A percentile compares a stretch with the other conserved stretches of the same genome.
Conservation (phyloP, 1,140 invertebrate species). For the Aphidius ervi region DNA sequence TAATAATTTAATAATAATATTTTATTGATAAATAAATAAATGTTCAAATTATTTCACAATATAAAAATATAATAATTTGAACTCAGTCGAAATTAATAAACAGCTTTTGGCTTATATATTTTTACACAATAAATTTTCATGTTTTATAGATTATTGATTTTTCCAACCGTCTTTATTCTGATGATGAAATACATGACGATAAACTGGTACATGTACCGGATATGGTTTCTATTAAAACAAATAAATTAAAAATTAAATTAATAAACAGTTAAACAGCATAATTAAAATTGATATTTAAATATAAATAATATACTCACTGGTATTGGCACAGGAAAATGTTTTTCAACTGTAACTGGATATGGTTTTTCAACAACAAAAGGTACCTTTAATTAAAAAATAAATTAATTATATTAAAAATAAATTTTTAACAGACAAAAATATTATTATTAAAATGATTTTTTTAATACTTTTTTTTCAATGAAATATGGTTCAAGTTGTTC, state of each 20-base stretch:
- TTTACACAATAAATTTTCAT: too few relatives aligned
- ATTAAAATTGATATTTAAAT: too few relatives aligned
- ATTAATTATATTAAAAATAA: slow-evolving; percentile 1
- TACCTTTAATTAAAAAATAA: slow-evolving; percentile 49
- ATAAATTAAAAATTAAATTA: too few relatives aligned
- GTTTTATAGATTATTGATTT: neutral
- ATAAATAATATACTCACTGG: slow-evolving; percentile 34
- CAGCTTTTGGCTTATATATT: slow-evolving; percentile 26
- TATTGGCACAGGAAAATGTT: slow-evolving; percentile 71
- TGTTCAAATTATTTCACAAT: too few relatives aligned
- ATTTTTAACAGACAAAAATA: slow-evolving; percentile 1
- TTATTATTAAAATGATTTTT: neutral
- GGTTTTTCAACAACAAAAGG: slow-evolving; percentile 74
- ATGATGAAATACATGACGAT: slow-evolving; percentile 75
- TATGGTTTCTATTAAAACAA: slow-evolving; percentile 58
- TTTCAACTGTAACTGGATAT: slow-evolving; percentile 72
- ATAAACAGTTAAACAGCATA: too few relatives aligned
- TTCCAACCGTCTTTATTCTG: neutral
- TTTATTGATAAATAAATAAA: too few relatives aligned
- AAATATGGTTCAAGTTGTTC: slow-evolving; percentile 73
- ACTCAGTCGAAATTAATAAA: neutral
- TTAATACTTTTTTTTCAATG: slow-evolving; percentile 61
- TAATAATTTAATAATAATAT: too few relatives aligned
- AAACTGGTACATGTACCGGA: slow-evolving; percentile 74
- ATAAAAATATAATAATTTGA: neutral